Evolutionary conservation across 2,113 vertebrate species (phyloP).

Genomic region (Mustela lutreola): DNA sequence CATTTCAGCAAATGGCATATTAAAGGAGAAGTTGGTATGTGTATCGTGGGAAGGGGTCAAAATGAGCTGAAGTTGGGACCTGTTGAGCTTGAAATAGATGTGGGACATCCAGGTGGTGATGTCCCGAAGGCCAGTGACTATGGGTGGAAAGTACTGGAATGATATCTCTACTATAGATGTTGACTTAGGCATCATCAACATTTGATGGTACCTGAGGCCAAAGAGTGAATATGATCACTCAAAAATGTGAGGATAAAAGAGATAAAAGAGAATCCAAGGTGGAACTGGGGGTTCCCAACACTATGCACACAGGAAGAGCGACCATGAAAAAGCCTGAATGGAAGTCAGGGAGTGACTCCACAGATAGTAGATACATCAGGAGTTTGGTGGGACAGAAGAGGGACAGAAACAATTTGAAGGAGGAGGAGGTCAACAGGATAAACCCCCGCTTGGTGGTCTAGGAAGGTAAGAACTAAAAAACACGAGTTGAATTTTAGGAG

Average conservation of each 20-base stretch:
- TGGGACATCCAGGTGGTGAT: neutral
- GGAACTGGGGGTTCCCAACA: too few relatives aligned
- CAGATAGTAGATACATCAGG: neutral
- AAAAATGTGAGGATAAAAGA: neutral
- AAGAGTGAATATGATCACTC: neutral
- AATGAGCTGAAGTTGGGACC: neutral
- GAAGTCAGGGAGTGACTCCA: too few relatives aligned
- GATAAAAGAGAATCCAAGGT: neutral
- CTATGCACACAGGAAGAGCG: neutral
- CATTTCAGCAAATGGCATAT: neutral
- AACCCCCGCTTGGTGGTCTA: neutral
- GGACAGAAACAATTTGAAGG: neutral
- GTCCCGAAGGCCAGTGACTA: neutral
- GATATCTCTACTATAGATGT: neutral
- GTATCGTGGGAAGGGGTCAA: neutral
- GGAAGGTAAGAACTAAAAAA: neutral
- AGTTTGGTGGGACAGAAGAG: neutral
- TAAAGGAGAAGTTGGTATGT: neutral
- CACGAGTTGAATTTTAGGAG: neutral
- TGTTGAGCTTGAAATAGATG: neutral
- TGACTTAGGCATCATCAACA: too few relatives aligned
- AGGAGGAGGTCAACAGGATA: neutral
- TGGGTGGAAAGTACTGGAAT: neutral
- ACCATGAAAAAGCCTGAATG: neutral
- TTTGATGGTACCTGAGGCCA: neutral